Conservation (phyloP, 2,113 vertebrate genomes). For the Poecilia latipinna region DNA sequence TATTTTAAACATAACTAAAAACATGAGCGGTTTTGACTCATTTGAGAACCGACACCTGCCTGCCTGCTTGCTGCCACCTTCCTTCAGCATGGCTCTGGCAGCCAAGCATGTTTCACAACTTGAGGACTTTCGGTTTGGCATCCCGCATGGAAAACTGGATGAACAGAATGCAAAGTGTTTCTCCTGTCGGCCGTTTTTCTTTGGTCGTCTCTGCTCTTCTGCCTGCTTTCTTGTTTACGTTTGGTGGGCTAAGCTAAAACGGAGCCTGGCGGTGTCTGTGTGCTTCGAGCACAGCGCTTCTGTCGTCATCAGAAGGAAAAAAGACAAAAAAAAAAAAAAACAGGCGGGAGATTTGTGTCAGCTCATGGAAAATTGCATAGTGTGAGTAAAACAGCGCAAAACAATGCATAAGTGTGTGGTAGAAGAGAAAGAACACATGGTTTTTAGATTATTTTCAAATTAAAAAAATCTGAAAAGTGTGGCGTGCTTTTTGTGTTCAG, state of each 20-base stretch:
- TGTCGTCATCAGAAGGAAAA: background rate
- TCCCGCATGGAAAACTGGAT: constrained; percentile 70
- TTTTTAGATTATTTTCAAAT: background rate
- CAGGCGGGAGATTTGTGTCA: background rate
- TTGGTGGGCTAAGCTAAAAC: constrained; percentile 27
- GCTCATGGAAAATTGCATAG: background rate
- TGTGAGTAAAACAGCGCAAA: background rate
- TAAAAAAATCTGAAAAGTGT: background rate
- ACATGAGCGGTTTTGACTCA: constrained; percentile 17
- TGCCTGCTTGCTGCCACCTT: constrained; percentile 58
- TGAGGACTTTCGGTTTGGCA: constrained; percentile 29
- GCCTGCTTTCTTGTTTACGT: constrained; percentile 56
- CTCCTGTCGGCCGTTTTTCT: constrained; percentile 29
- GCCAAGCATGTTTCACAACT: constrained; percentile 68
- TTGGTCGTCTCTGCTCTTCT: constrained; percentile 33
- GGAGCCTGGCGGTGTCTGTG: background rate
- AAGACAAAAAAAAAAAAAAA: no score
- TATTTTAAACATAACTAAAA: constrained; percentile 5
- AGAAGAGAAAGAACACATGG: background rate
- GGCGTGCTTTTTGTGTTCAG: background rate
- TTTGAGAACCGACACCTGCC: constrained; percentile 52
- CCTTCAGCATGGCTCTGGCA: constrained; percentile 65
- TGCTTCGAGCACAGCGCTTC: constrained; percentile 38
- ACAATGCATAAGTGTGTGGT: background rate
- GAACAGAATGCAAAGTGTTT: constrained; percentile 42